These are phyloP conservation scores for Antrozous pallidus DNA, from an alignment of 2,797 vertebrate species.

Conservation along the genomic window DNA sequence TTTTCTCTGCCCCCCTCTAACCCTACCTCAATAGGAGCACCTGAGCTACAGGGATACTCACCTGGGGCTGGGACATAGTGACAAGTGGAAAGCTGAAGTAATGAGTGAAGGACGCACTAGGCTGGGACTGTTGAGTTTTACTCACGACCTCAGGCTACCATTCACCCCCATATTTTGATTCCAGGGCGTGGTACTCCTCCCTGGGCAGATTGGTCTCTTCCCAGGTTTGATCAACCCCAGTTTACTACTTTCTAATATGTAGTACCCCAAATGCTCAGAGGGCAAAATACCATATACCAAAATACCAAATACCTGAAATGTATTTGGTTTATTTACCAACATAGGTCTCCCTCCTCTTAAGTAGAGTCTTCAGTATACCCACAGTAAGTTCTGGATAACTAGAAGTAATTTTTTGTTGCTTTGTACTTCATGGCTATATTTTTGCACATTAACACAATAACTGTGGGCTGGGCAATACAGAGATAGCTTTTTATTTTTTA, in stretches of 20 bases:
- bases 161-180: neutral
- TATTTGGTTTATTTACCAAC: neutral
- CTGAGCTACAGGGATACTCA: neutral
- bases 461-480: neutral
- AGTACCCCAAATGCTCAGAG: neutral
- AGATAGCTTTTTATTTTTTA: neutral
- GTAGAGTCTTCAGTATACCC: neutral
- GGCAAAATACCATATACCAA: no score
- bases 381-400: neutral
- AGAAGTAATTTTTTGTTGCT: neutral
- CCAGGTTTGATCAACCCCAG: neutral
- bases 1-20: neutral
- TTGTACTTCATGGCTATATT: neutral
- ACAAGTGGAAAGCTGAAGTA: neutral
- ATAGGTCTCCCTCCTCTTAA: neutral
- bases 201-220: rapidly evolving
- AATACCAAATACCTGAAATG: no score
- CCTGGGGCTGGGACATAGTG: neutral
- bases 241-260: neutral
- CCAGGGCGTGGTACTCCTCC: neutral
- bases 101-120: rapidly evolving
- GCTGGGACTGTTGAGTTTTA: neutral
- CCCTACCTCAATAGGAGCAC: neutral
- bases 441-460: neutral
- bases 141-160: neutral